Base-by-base conservation (phyloP, 2,888 invertebrate genomes). In the Malachius bipustulatus region DNA sequence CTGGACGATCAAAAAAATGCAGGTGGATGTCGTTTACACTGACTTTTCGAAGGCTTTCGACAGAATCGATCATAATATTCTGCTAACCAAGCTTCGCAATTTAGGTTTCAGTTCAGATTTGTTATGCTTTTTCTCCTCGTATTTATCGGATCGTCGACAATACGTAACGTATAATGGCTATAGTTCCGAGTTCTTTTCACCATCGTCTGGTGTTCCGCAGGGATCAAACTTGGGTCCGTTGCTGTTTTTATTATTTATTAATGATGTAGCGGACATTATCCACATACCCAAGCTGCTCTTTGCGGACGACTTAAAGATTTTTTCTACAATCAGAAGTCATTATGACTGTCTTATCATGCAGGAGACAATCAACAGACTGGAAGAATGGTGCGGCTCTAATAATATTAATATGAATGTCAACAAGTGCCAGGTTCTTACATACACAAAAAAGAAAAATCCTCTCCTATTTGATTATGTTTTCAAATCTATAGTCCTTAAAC, bases 11-110 rank as follows among this genome's bases (percentile, higher is more conserved):
- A n/a, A n/a, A n/a, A n/a, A n/a, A n/a, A n/a, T 6, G 6, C 24
- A 19, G 24, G 24, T 19, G 24, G 24, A 19, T 19, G 24, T 19
- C 24, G n/a, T 19, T 19, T 19, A 19, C n/a, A 19, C 24, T 8
- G 24, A 19, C 24, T 19, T 19, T 19, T 19, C n/a, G 6, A 19
- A 19, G n/a, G 24, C 24, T 6, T 19, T 19, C 24, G 24, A 19
- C n/a, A 6, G 24, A 8, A n/a, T 19, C n/a, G 24, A 19, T n/a
- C 24, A 19, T n/a, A 8, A 6, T 8, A 19, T n/a, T 19, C 24
- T 19, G 6, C n/a, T 19, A n/a, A 8, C 6, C 24, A 19, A 19
- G 24, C 24, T 19, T 6, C 24, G n/a, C n/a, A 8, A 8, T 6
- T 6, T n/a, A n/a, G 24, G 24, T n/a, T n/a, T 19, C n/a, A n/a